Evolutionary conservation across 1,140 invertebrate genomes (phyloP), one percentile per base, ranked within the genome.

Genomic region (Macrobrachium rosenbergii): DNA sequence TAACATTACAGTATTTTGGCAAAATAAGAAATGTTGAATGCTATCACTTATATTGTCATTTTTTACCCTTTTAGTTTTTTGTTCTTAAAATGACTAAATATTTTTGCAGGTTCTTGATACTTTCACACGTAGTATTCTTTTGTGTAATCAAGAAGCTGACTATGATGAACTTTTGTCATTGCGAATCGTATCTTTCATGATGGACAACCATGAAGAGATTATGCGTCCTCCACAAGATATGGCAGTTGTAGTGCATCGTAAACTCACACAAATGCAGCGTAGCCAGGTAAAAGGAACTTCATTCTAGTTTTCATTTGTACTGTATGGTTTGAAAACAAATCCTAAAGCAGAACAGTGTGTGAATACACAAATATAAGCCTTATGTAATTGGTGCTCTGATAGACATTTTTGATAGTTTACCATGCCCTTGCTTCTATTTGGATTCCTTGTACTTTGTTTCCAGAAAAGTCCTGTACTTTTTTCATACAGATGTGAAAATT

Each of bases 171-270:
- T 88, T 11, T 59, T 88, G 43, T 76, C 79, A 2, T 45, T 88
- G 12, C 86, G 86, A 16, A 82, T 88, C 10, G 75, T 88, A n/a
- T 63, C 86, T 11, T 88, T 88, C 62, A 52, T 88, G 19, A 88
- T 88, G 86, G 86, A 88, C n/a, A 75, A 82, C 72, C 86, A 88
- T 21, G 80, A 82, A 28, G 69, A 82, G 45, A 52, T 88, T 7
- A 52, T 88, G 60, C 43, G 75, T 58, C 86, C 86, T 11, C 86
- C 86, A 10, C 72, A 82, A 69, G 86, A 88, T 59, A 45, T 88
- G 23, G 5, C 80, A 59, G 80, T 88, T 23, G 73, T 82, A 8
- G 86, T 78, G 23, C 86, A 88, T 43, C 58, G 86, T 21, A 77
- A 52, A 21, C 80, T 88, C 3, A 21, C 62, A 2, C 60, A 67